phyloP scores from a whole-genome alignment of 2,113 vertebrate species.

The Corythaeola cristata region DNA sequence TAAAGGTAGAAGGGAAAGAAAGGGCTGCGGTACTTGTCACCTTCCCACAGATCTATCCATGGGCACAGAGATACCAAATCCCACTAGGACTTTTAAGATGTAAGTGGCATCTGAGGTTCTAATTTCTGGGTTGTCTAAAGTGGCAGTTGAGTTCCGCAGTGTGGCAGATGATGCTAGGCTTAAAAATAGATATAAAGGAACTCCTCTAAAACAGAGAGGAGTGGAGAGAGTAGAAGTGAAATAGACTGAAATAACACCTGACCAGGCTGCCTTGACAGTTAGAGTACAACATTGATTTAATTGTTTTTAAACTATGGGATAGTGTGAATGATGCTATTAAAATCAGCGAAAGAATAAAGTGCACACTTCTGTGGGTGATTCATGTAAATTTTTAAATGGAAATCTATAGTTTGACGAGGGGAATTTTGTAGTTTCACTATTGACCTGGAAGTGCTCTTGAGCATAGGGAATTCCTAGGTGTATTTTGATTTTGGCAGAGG shows the following conservation, averaged over 20 bases:
- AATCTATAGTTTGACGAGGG: neutral
- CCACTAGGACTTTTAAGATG: neutral
- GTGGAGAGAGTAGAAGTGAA: neutral
- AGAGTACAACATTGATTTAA: neutral
- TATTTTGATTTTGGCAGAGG: neutral
- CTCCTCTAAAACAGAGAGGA: neutral
- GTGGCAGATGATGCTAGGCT: neutral
- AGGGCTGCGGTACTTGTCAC: neutral
- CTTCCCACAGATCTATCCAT: neutral
- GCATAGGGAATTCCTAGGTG: neutral
- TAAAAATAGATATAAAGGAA: neutral
- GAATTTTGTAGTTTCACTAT: neutral
- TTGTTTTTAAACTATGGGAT: neutral
- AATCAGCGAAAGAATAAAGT: neutral
- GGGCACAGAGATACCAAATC: neutral
- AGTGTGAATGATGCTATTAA: neutral
- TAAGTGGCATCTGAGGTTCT: neutral
- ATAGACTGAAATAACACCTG: neutral
- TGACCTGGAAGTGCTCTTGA: neutral
- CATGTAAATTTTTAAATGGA: neutral
- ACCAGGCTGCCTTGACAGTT: neutral
- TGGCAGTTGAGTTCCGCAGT: neutral
- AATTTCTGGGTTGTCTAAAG: neutral
- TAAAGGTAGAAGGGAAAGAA: neutral
- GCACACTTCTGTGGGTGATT: neutral